Percentiles rank a stretch among this genome's conserved stretches.
Evolutionary conservation across 2,113 vertebrate species (phyloP).

Genomic region (Chionomys nivalis): DNA sequence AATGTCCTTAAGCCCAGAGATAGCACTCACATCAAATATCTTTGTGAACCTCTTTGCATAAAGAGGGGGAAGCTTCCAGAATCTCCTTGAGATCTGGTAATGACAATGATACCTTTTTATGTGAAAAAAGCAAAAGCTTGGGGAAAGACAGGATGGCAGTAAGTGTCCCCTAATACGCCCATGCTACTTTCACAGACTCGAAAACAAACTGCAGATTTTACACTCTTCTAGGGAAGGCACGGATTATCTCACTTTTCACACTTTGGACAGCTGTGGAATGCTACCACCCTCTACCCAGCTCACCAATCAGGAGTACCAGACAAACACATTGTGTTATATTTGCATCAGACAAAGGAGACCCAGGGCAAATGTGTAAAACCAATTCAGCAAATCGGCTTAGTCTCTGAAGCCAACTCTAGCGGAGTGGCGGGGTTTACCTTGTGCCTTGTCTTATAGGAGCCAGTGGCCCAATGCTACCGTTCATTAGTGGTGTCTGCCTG

Average conservation of each 20-base stretch:
- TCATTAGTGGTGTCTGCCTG: neutral
- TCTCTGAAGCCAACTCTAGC: neutral
- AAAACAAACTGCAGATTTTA: conserved; percentile 23
- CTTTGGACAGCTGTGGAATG: neutral
- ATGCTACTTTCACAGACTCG: neutral
- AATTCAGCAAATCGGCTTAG: neutral
- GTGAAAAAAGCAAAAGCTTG: neutral
- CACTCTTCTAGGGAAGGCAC: neutral
- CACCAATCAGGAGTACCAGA: neutral
- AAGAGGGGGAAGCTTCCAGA: neutral
- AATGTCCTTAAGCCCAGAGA: conserved; percentile 22
- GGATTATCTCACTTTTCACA: neutral
- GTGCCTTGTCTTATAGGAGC: neutral
- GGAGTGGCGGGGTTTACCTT: neutral
- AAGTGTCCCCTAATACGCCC: neutral
- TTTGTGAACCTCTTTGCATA: neutral
- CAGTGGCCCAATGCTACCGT: rapidly evolving
- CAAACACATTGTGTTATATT: neutral
- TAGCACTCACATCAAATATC: neutral
- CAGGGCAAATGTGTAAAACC: neutral
- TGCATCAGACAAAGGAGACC: neutral
- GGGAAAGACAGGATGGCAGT: neutral
- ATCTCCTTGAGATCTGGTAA: neutral
- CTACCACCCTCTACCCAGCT: neutral
- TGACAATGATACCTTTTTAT: neutral